Evolutionary conservation across 2,113 vertebrate species (phyloP).

Genomic region (Serilophus lunatus): DNA sequence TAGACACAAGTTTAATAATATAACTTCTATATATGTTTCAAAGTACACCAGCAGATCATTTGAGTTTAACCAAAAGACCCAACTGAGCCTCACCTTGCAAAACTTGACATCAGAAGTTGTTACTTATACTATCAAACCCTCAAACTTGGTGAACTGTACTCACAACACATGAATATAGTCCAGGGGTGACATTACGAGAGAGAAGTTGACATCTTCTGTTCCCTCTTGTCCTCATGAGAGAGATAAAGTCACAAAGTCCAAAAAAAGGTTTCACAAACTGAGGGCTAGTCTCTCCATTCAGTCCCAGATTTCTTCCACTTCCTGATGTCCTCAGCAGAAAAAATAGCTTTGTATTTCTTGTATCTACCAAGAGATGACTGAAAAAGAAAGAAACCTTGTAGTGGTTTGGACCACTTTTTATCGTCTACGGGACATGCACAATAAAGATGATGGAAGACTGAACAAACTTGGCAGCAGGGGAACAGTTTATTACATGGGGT

Average conservation of each 20-base stretch:
- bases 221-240: neutral
- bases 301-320: neutral
- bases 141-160: neutral
- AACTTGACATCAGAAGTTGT: neutral
- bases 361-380: neutral
- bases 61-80: neutral
- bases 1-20: neutral
- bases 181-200: neutral
- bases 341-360: neutral
- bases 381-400: too few relatives aligned
- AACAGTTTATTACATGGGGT: too few relatives aligned
- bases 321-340: neutral
- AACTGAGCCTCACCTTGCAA: neutral
- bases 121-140: neutral
- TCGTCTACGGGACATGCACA: too few relatives aligned
- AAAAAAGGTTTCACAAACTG: neutral
- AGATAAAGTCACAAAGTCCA: neutral
- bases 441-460: too few relatives aligned
- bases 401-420: too few relatives aligned
- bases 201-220: neutral
- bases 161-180: neutral
- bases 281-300: neutral
- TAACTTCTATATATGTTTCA: neutral
- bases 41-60: neutral
- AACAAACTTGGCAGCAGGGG: too few relatives aligned